phyloP scores from a whole-genome alignment of 2,888 invertebrate species.

The Hyles lineata region DNA sequence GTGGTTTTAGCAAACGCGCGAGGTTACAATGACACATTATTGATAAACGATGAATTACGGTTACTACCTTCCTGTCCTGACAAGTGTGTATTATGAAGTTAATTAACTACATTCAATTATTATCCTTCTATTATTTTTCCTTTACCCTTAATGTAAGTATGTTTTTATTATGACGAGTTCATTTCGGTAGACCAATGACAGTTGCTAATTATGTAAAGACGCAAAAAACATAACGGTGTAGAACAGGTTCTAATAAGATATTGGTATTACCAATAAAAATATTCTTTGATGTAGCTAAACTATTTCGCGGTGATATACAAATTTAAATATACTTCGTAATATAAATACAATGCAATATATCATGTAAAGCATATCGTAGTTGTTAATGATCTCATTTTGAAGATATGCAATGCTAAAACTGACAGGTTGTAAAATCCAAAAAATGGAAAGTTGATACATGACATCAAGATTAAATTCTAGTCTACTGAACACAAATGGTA shows the following conservation, averaged over 20 bases:
- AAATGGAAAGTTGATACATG: conserved; percentile 7
- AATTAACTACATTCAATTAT: not conserved
- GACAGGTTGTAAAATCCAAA: not conserved
- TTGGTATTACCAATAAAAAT: too few relatives aligned
- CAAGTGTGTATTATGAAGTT: not conserved
- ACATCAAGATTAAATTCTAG: not conserved
- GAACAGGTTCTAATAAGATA: too few relatives aligned
- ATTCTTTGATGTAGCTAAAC: too few relatives aligned
- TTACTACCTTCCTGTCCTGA: conserved; percentile 4
- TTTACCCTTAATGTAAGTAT: not conserved
- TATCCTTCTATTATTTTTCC: too few relatives aligned
- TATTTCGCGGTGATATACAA: too few relatives aligned
- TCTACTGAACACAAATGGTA: not conserved
- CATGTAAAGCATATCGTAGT: too few relatives aligned
- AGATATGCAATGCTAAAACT: conserved; percentile 8
- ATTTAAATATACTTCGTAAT: too few relatives aligned
- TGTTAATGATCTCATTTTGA: conserved; percentile 3
- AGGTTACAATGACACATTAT: conserved; percentile 44
- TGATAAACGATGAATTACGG: conserved; percentile 42
- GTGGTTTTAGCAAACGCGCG: conserved; percentile 38
- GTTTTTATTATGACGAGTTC: not conserved
- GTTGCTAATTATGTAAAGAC: not conserved
- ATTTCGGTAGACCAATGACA: not conserved
- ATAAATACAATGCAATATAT: too few relatives aligned
- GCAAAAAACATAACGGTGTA: not conserved